Evolutionary conservation across 2,888 invertebrate genomes (phyloP), one percentile per base, ranked within the genome.

Genomic region (Dasysyrphus albostriatus): DNA sequence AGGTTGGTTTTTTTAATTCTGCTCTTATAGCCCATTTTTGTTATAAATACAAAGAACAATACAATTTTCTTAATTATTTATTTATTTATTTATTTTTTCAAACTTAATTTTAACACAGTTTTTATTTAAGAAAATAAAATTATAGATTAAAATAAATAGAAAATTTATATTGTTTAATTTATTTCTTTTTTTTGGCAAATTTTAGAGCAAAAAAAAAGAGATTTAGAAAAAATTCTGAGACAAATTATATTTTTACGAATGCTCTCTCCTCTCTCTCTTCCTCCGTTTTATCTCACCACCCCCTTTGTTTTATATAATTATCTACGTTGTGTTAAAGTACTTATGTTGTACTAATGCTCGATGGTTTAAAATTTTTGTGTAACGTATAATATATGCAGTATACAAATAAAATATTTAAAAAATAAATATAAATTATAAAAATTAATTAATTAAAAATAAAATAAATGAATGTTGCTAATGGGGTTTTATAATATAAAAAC

Each of bases 1-100:
- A 90, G 90, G 90, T 90, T 90, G 88, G 90, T 90, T 87, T 49
- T 34, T 14, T 65, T 63, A 78, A 79, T 79, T 63, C 74, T 83
- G 74, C 51, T 75, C 70, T 75, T 65, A 63, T 79, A 78, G 65
- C 65, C 78, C 63, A 75, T 83, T 83, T 24, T 87, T 69, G 67
- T 69, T 37, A 54, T 54, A 51, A 24, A 69, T 69, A 61, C 61
- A 61, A 39, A 24, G 19, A 61, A 39, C 19, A 61, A 34, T 58
- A 58, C 16, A 51, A 16, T 54, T 69, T 56, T 24, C 24, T 63
- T 34, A 29, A 16, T 19, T 19, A n/a, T 19, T 49, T 39, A 47
- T 67, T n/a, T 14, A 16, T 10, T 73, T n/a, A n/a, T n/a, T n/a
- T n/a, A n/a, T n/a, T 47, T 81, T 72, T 19, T 9, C 29, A 0